phyloP scores from a whole-genome alignment of 2,888 invertebrate genomes.

The Oscheius sp. region DNA sequence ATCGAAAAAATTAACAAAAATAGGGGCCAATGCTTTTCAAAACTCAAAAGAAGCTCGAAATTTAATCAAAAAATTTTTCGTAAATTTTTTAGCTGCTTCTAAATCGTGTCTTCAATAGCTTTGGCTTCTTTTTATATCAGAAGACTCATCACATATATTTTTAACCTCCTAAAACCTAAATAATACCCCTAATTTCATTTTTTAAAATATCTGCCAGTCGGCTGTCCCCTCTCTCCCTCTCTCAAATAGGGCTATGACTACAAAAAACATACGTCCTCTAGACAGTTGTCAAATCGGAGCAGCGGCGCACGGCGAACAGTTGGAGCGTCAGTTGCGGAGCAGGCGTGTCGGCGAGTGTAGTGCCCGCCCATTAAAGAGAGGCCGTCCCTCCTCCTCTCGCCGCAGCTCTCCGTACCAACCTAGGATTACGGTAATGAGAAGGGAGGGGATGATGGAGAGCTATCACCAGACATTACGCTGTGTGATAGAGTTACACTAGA shows the following conservation, averaged over 20 bases:
- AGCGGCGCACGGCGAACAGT: neutral
- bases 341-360: conserved; percentile 1
- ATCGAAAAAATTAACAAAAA: too few species aligned
- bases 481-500: conserved; percentile 15
- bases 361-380: conserved; percentile 13
- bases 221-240: too few species aligned
- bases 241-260: too few species aligned
- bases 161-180: neutral
- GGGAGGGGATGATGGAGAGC: conserved; percentile 12
- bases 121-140: too few species aligned
- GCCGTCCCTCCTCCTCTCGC: neutral
- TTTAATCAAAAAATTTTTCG: too few species aligned
- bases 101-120: too few species aligned
- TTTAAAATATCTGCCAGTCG: too few species aligned
- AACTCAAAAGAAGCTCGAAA: too few species aligned
- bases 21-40: too few species aligned
- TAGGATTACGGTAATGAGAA: conserved; percentile 5
- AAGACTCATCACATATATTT: too few species aligned
- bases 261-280: neutral
- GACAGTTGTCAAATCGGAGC: conserved; percentile 9
- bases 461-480: conserved; percentile 23
- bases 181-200: neutral
- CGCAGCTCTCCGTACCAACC: neutral
- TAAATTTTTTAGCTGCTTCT: too few species aligned
- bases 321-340: conserved; percentile 26